Evolutionary conservation across 2,797 vertebrate genomes (phyloP).

Genomic region (Cuniculus paca): DNA sequence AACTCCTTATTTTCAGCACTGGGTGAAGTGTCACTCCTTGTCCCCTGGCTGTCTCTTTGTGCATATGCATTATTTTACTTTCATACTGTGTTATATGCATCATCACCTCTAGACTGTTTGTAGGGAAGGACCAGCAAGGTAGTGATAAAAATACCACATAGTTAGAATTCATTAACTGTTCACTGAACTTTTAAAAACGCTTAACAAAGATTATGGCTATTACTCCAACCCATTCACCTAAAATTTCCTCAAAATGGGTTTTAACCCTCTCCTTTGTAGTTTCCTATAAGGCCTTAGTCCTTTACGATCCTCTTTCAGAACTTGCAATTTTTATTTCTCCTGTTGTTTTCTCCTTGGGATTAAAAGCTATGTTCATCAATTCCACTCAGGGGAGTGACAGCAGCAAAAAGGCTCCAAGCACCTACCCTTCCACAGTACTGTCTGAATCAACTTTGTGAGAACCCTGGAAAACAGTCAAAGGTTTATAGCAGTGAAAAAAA

Average conservation of each 20-base stretch:
- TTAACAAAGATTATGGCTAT: neutral
- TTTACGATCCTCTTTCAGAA: neutral
- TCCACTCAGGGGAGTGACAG: neutral
- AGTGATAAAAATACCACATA: neutral
- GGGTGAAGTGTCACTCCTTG: neutral
- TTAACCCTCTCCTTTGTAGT: neutral
- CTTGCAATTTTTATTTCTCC: neutral
- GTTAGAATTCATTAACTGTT: neutral
- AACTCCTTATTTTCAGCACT: neutral
- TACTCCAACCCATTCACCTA: neutral
- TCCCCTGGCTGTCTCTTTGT: neutral
- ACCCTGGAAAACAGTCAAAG: neutral
- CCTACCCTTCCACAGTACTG: neutral
- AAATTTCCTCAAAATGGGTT: neutral
- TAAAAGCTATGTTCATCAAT: neutral
- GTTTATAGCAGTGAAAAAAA: neutral
- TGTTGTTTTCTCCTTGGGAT: neutral
- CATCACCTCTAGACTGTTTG: neutral
- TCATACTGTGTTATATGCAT: neutral
- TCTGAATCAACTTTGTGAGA: neutral
- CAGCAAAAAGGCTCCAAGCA: neutral
- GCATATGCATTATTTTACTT: neutral
- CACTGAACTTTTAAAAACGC: neutral
- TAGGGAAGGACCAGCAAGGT: neutral
- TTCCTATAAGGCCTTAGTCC: neutral